Conservation (phyloP, 2,888 invertebrate genomes). For the Gastrophysa polygoni region DNA sequence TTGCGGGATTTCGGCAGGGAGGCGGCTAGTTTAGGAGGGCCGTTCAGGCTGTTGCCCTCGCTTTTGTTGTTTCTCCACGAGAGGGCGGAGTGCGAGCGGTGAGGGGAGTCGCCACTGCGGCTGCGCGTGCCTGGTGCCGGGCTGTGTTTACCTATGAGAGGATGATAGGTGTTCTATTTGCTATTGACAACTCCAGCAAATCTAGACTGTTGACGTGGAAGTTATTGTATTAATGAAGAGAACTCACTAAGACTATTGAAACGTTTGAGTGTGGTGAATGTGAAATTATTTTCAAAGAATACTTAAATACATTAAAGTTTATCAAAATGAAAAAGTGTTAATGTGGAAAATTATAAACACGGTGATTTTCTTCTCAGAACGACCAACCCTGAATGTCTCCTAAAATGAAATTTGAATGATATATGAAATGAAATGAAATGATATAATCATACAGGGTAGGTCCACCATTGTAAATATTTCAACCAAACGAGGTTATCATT, state of each 20-base stretch:
- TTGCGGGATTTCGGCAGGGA: constrained; percentile 56
- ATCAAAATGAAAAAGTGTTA: no score
- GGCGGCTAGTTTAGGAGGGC: constrained; percentile 49
- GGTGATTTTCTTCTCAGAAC: no score
- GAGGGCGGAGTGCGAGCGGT: constrained; percentile 64
- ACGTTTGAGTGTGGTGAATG: no score
- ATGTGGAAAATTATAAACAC: no score
- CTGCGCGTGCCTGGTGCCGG: constrained; percentile 55
- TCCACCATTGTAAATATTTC: no score
- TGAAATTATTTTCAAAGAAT: no score
- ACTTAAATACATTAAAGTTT: no score
- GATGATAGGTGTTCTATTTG: neutral
- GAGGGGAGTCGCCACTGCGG: constrained; percentile 59
- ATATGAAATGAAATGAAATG: no score
- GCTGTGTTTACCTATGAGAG: constrained; percentile 48
- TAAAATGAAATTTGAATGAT: no score
- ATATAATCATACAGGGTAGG: no score
- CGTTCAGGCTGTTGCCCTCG: constrained; percentile 45
- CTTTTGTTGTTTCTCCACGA: constrained; percentile 56
- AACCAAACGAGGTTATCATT: no score
- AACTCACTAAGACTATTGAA: neutral
- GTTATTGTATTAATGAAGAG: neutral
- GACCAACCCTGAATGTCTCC: no score
- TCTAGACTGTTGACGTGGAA: neutral
- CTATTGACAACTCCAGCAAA: constrained; percentile 12